These are phyloP conservation scores for Polyommatus iphigenia DNA, from an alignment of 2,888 invertebrate genomes.

Conservation along the genomic window DNA sequence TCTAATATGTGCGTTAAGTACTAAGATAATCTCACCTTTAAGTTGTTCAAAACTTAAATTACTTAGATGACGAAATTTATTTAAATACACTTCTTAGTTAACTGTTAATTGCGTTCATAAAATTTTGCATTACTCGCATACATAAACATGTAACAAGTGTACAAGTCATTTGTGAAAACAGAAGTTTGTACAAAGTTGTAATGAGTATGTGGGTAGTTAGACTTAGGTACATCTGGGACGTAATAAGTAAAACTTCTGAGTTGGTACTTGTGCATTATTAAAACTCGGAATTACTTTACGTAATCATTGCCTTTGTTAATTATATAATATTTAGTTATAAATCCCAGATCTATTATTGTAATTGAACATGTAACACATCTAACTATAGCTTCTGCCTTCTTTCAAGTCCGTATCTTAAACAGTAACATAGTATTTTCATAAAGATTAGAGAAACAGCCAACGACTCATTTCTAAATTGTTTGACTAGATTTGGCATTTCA, in stretches of 20 bases:
- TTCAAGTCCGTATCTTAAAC: no score
- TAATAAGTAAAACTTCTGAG: neutral
- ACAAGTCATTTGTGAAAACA: constrained; percentile 10
- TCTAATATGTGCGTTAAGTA: neutral
- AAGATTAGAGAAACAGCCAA: no score
- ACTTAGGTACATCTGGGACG: constrained; percentile 2
- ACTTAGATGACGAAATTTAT: neutral
- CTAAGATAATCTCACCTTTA: neutral
- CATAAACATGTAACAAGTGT: neutral
- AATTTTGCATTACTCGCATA: constrained; percentile 1
- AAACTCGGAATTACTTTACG: neutral
- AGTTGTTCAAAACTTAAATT: neutral
- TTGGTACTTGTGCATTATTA: neutral
- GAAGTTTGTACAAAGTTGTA: neutral
- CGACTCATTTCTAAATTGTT: no score
- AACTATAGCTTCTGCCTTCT: no score
- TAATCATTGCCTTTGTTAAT: neutral
- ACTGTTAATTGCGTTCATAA: neutral
- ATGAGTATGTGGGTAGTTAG: constrained; percentile 13
- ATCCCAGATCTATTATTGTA: no score
- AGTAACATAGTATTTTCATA: no score
- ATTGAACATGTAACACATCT: no score
- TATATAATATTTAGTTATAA: no score
- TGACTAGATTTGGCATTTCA: no score
- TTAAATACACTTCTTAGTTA: constrained; percentile 12